Conservation (phyloP, 2,113 vertebrate species). For the Rhea pennata region DNA sequence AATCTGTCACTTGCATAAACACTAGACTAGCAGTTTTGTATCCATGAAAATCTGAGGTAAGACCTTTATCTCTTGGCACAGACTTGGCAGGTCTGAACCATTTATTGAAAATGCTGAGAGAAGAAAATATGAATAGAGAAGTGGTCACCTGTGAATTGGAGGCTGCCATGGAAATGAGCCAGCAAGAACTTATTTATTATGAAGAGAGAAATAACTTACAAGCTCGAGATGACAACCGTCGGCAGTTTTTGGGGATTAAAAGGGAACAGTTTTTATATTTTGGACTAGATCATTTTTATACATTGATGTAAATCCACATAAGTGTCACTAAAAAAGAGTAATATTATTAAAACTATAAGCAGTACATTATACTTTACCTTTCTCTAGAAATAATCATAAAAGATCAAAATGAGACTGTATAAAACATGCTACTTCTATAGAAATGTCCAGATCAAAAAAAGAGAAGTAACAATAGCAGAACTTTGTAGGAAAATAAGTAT, state of each 20-base stretch:
- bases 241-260: neutral
- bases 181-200: neutral
- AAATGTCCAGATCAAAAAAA: neutral
- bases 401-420: neutral
- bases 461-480: fast-evolving
- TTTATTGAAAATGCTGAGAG: neutral
- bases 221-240: neutral
- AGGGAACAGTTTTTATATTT: neutral
- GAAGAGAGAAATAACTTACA: neutral
- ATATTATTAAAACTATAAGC: neutral
- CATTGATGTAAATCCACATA: neutral
- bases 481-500: neutral
- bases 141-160: neutral
- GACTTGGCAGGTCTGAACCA: neutral
- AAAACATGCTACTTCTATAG: neutral
- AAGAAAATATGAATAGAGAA: neutral
- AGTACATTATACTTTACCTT: neutral
- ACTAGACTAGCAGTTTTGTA: neutral
- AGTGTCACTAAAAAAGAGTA: neutral
- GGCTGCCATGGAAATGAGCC: neutral
- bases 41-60: neutral
- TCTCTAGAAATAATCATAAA: neutral
- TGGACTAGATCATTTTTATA: neutral
- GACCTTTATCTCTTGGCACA: neutral
- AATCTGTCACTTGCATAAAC: fast-evolving